Evolutionary conservation across 2,113 vertebrate genomes (phyloP).

Genomic region (Micromys minutus): DNA sequence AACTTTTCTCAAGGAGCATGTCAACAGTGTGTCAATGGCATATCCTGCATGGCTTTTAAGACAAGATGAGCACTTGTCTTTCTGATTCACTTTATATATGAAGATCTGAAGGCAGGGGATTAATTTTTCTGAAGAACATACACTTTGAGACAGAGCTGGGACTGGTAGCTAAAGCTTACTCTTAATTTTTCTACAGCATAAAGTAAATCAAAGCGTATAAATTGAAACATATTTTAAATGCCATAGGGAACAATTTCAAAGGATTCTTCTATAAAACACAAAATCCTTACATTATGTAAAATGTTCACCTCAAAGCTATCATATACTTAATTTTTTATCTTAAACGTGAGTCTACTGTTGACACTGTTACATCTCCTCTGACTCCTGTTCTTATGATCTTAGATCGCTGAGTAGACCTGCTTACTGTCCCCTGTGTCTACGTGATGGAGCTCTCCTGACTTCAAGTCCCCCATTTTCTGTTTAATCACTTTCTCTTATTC

Average conservation of each 20-base stretch:
- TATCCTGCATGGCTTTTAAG: background rate
- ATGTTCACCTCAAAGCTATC: constrained; percentile 33
- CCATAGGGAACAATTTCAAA: constrained; percentile 50
- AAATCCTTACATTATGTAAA: constrained; percentile 53
- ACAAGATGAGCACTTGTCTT: background rate
- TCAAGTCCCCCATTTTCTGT: background rate
- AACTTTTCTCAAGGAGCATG: constrained; percentile 29
- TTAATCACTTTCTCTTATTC: constrained; percentile 29
- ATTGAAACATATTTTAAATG: constrained; percentile 63
- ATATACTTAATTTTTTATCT: constrained; percentile 45
- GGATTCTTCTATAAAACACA: constrained; percentile 50
- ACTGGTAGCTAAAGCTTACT: constrained; percentile 35
- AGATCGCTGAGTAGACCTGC: background rate
- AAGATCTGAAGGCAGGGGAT: constrained; percentile 42
- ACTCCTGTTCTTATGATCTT: background rate
- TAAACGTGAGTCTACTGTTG: constrained; percentile 15
- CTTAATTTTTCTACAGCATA: constrained; percentile 2
- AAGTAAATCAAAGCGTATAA: constrained; percentile 46
- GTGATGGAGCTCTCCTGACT: background rate
- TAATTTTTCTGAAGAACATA: constrained; percentile 34
- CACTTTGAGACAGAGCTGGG: constrained; percentile 45
- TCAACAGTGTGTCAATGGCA: background rate
- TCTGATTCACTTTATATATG: constrained; percentile 15
- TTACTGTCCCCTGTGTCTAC: background rate
- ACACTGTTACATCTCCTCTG: background rate